Percentiles rank a stretch among this genome's conserved stretches.
Conservation (phyloP, 2,888 invertebrate species). For the Troilus luridus region DNA sequence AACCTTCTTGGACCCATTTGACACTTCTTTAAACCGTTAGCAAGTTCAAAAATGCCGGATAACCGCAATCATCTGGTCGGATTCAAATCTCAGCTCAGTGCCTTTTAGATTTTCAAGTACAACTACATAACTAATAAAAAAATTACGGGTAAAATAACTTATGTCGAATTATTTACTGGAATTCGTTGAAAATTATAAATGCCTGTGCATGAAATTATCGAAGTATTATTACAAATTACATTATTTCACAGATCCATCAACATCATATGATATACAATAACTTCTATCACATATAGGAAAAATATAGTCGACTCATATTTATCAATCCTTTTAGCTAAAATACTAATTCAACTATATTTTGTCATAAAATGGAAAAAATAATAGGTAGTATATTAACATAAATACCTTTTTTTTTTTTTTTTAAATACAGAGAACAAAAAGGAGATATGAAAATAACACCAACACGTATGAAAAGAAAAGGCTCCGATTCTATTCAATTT, state of each 20-base stretch:
- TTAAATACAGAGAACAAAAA: neutral
- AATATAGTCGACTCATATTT: neutral
- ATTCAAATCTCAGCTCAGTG: neutral
- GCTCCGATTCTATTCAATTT: neutral
- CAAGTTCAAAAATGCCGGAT: conserved; percentile 34
- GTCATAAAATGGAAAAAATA: neutral
- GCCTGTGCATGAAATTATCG: neutral
- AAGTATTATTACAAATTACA: neutral
- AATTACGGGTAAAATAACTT: neutral
- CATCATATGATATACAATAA: neutral
- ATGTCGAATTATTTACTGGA: neutral
- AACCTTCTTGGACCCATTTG: conserved; percentile 53
- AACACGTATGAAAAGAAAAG: neutral
- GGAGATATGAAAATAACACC: neutral
- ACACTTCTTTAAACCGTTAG: neutral
- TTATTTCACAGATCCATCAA: neutral
- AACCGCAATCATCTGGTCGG: neutral
- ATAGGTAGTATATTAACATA: neutral
- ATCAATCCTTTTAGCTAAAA: neutral
- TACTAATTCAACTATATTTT: neutral
- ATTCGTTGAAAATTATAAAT: neutral
- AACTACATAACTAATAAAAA: neutral
- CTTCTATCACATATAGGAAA: neutral
- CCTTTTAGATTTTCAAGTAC: neutral
- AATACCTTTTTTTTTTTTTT: neutral